Evolutionary conservation across 2,113 vertebrate species (phyloP).

Genomic region (Gymnobelideus leadbeateri): DNA sequence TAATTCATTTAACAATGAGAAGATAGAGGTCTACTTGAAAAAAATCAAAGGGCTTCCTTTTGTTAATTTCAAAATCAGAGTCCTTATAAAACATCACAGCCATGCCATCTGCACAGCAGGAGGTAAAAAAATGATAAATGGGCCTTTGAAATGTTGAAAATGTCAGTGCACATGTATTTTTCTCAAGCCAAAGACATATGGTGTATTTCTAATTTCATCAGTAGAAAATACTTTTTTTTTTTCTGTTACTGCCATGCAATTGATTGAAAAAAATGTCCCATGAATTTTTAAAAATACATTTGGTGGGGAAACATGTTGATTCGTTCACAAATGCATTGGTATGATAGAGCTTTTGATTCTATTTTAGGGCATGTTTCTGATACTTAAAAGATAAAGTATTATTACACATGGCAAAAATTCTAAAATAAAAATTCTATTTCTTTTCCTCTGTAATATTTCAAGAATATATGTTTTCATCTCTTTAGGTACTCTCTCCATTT

Average conservation of each 20-base stretch:
- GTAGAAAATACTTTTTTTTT: slow-evolving; percentile 1
- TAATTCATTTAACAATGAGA: neutral
- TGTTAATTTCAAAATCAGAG: neutral
- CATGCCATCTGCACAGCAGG: neutral
- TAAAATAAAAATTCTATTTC: neutral
- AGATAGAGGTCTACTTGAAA: neutral
- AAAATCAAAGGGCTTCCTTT: neutral
- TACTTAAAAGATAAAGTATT: neutral
- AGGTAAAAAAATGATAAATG: slow-evolving; percentile 22
- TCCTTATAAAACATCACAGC: neutral
- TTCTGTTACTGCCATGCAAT: slow-evolving; percentile 9
- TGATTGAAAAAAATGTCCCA: slow-evolving; percentile 18
- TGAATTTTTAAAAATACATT: slow-evolving; percentile 2
- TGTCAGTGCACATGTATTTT: neutral
- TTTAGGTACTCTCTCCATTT: neutral
- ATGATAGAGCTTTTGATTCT: neutral
- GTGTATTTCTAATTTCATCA: slow-evolving; percentile 60
- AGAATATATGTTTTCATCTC: neutral
- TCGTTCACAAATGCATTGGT: neutral
- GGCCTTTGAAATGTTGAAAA: slow-evolving; percentile 51
- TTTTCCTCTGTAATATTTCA: neutral
- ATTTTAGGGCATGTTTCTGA: neutral
- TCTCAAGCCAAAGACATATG: slow-evolving; percentile 28
- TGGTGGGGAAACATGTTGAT: slow-evolving; percentile 2
- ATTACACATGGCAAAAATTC: neutral